A percentile compares a stretch with the other conserved stretches of the same genome.
phyloP scores from a whole-genome alignment of 2,797 vertebrate species.

The Alcedo atthis region DNA sequence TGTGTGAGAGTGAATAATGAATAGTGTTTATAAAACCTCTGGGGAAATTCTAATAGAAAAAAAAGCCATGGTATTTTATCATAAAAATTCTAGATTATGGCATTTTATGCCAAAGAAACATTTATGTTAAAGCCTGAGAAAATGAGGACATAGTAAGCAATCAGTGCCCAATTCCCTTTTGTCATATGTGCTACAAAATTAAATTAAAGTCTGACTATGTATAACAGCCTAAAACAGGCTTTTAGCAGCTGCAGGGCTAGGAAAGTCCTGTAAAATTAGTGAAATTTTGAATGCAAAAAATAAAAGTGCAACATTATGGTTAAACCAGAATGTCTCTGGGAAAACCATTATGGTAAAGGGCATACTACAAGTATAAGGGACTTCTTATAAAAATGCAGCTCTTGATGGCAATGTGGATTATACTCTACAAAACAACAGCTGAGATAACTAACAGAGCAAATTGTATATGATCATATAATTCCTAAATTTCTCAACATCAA shows the following conservation, averaged over 20 bases:
- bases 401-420: neutral
- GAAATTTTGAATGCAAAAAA: neutral
- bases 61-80: neutral
- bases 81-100: neutral
- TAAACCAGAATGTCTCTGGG: neutral
- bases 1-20: neutral
- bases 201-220: neutral
- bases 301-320: neutral
- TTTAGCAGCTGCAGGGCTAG: neutral
- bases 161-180: neutral
- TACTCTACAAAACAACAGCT: neutral
- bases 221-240: neutral
- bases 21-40: neutral
- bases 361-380: neutral
- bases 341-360: neutral
- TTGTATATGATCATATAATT: neutral
- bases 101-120: neutral
- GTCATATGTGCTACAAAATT: neutral
- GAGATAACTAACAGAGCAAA: neutral
- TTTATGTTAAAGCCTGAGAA: neutral
- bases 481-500: neutral
- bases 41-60: neutral
- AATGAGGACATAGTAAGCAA: neutral
- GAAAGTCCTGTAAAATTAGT: neutral
- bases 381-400: neutral